phyloP scores from a whole-genome alignment of 1,140 invertebrate species.

The Achatina immaculata region DNA sequence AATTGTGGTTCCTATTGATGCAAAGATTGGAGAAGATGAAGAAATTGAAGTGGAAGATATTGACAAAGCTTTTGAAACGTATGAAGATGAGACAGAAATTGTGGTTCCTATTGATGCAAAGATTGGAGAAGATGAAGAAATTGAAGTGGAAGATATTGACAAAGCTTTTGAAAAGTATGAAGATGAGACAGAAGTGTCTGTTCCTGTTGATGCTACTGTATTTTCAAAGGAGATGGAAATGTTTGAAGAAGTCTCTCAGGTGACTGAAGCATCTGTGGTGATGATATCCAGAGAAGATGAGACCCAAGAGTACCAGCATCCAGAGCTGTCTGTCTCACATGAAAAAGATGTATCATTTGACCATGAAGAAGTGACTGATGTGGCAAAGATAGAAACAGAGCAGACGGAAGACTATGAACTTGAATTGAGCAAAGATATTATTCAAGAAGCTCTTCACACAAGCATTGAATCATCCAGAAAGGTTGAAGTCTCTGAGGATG shows the following conservation, averaged over 20 bases:
- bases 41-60: constrained; percentile 29
- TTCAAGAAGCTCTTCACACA: constrained; percentile 23
- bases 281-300: too few species aligned
- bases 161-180: constrained; percentile 36
- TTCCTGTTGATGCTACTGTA: background rate
- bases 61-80: constrained; percentile 32
- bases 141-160: constrained; percentile 28
- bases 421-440: constrained; percentile 26
- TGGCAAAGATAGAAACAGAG: too few species aligned
- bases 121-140: constrained; percentile 4
- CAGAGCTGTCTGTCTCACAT: too few species aligned
- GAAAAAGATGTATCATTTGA: too few species aligned
- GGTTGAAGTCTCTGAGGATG: constrained; percentile 17
- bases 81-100: constrained; percentile 40
- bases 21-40: constrained; percentile 10
- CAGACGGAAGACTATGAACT: constrained; percentile 28
- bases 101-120: background rate
- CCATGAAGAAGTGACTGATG: too few species aligned
- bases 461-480: constrained; percentile 24
- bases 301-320: too few species aligned
- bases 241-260: background rate
- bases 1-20: background rate
- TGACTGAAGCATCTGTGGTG: too few species aligned
- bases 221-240: background rate
- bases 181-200: constrained; percentile 22